Percentiles rank a stretch among this genome's conserved stretches.
phyloP scores from a whole-genome alignment of 2,113 vertebrate genomes.

The Pandion haliaetus region DNA sequence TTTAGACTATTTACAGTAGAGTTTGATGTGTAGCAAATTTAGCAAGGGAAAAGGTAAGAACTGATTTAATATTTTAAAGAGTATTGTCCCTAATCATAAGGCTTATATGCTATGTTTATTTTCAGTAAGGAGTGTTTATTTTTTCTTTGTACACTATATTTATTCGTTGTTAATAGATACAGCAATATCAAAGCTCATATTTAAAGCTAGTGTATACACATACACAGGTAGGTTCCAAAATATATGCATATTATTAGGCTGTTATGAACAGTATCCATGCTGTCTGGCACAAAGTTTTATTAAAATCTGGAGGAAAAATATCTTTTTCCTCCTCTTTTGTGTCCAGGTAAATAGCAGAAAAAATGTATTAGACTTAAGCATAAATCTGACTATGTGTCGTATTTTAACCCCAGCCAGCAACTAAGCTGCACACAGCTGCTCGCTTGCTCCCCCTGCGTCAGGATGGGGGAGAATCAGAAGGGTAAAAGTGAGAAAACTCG shows the following conservation, averaged over 20 bases:
- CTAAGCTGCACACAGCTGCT: too few species aligned
- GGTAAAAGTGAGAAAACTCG: too few species aligned
- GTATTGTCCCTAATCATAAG: neutral
- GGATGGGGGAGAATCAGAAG: too few species aligned
- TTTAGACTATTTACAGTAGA: neutral
- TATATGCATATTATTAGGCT: neutral
- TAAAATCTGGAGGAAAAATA: neutral
- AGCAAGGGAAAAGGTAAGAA: neutral
- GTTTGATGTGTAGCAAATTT: neutral
- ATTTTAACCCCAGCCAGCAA: too few species aligned
- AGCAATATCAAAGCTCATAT: neutral
- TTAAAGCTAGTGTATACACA: neutral
- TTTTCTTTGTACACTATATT: neutral
- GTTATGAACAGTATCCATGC: neutral
- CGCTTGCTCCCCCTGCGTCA: too few species aligned
- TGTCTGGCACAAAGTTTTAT: neutral
- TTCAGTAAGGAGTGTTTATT: neutral
- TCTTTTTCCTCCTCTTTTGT: neutral
- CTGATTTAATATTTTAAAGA: neutral
- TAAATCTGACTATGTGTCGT: conserved; percentile 70
- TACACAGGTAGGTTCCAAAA: neutral
- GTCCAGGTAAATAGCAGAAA: conserved; percentile 68
- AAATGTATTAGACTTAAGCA: conserved; percentile 80
- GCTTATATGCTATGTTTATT: neutral
- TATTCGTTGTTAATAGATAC: neutral